A percentile compares a stretch with the other conserved stretches of the same genome.
These are phyloP conservation scores for Heliconius charithonia DNA, from an alignment of 2,888 invertebrate species.

Conservation along the genomic window DNA sequence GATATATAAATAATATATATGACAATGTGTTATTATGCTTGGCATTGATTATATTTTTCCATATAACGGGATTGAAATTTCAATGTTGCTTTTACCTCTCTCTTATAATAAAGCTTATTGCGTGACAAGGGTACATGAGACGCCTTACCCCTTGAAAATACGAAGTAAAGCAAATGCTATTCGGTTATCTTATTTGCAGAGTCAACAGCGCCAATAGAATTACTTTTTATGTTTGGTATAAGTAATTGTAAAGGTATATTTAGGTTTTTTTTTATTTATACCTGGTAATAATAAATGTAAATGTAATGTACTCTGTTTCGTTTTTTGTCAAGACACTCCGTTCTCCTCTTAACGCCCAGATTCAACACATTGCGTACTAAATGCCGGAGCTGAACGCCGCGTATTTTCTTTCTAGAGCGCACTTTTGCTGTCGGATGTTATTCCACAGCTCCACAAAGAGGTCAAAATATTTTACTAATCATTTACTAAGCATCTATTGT, in stretches of 20 bases:
- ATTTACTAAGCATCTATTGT: too few species aligned
- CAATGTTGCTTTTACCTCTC: constrained; percentile 43
- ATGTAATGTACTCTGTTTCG: too few species aligned
- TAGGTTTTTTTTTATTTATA: too few species aligned
- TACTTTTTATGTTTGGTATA: constrained; percentile 42
- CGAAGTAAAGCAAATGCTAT: constrained; percentile 47
- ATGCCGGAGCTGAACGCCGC: background rate
- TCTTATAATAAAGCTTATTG: constrained; percentile 42
- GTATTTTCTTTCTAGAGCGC: background rate
- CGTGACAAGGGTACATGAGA: constrained; percentile 48
- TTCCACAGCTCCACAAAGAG: too few species aligned
- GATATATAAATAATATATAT: background rate
- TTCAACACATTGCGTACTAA: background rate
- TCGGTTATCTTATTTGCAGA: constrained; percentile 57
- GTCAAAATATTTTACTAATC: too few species aligned
- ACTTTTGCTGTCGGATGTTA: too few species aligned
- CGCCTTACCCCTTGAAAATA: constrained; percentile 43
- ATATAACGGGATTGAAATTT: constrained; percentile 41
- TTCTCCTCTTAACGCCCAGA: background rate
- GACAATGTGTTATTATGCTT: constrained; percentile 20
- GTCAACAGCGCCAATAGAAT: constrained; percentile 52
- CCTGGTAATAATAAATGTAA: too few species aligned
- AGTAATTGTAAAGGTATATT: background rate
- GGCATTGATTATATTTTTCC: constrained; percentile 33
- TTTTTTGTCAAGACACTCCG: background rate